Evolutionary conservation across 92 coral and sea anemone species (phyloP).

Genomic region (Epizoanthus ramosus): DNA sequence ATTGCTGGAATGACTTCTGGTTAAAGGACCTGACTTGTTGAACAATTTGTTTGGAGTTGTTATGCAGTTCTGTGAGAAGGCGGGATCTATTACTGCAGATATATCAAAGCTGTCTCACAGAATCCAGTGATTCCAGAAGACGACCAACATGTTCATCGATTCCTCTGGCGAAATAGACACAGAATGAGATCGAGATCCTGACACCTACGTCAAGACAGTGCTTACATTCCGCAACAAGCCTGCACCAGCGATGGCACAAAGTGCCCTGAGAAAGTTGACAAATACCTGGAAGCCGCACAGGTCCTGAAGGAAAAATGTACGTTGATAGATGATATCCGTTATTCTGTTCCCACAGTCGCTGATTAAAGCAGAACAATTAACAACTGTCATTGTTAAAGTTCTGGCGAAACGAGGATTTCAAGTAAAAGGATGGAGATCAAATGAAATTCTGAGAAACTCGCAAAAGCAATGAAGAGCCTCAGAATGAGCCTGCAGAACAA

Average conservation of each 20-base stretch:
- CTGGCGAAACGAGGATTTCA: constrained; percentile 48
- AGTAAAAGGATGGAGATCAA: constrained; percentile 37
- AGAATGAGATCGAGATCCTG: constrained; percentile 38
- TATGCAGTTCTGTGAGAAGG: constrained; percentile 63
- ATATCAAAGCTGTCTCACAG: constrained; percentile 60
- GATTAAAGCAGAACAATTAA: constrained; percentile 43
- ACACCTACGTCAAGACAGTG: constrained; percentile 52
- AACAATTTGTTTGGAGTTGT: constrained; percentile 60
- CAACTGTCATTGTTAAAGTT: constrained; percentile 58
- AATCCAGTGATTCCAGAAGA: constrained; percentile 40
- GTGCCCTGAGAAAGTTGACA: constrained; percentile 58
- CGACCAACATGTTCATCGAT: constrained; percentile 62
- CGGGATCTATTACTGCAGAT: constrained; percentile 53
- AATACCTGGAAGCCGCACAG: constrained; percentile 57
- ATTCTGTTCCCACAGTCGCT: constrained; percentile 55
- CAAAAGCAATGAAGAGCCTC: background rate
- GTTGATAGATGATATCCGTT: constrained; percentile 73
- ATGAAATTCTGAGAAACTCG: constrained; percentile 18
- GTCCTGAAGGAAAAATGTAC: constrained; percentile 54
- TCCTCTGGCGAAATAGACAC: constrained; percentile 44
- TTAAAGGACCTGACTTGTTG: constrained; percentile 54
- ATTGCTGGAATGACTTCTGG: constrained; percentile 63
- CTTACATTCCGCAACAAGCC: constrained; percentile 78
- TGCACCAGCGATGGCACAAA: constrained; percentile 74
- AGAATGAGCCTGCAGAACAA: background rate